These are phyloP conservation scores for Chelonia mydas DNA, from an alignment of 2,797 vertebrate genomes.

Conservation along the genomic window DNA sequence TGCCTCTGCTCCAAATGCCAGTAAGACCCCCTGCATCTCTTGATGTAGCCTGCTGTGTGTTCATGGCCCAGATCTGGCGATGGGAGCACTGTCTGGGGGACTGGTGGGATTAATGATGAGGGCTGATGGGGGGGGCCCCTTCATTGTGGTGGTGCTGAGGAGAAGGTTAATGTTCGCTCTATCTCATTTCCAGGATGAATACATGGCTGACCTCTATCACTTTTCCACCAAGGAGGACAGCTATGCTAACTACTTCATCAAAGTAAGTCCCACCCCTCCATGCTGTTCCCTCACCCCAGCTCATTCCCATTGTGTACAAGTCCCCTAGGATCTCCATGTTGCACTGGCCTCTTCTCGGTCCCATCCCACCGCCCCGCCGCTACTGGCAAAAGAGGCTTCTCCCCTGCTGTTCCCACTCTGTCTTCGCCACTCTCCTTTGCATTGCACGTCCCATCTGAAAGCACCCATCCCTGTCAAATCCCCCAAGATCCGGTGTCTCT, in stretches of 20 bases:
- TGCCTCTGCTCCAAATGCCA: background rate
- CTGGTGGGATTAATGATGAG: fast-evolving
- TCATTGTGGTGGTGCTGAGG: background rate
- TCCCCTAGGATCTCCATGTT: background rate
- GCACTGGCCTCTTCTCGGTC: background rate
- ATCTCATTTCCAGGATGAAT: constrained; percentile 87
- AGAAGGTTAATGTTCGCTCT: background rate
- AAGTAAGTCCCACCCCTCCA: constrained; percentile 80
- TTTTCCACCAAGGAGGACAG: constrained; percentile 94
- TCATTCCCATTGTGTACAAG: fast-evolving
- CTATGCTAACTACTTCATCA: constrained; percentile 93
- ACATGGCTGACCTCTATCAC: constrained; percentile 96
- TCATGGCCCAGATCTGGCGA: background rate
- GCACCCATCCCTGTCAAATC: background rate
- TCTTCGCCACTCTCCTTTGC: background rate
- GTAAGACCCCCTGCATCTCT: background rate
- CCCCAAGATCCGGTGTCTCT: background rate
- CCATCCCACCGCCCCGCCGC: fast-evolving
- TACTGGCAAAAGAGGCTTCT: background rate
- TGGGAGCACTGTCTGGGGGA: background rate
- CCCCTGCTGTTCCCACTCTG: background rate
- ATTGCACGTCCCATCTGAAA: background rate
- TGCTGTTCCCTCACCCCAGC: background rate
- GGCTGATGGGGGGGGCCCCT: background rate
- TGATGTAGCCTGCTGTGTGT: background rate